Conservation (phyloP, 2,888 invertebrate genomes). For the Euplexia lucipara region DNA sequence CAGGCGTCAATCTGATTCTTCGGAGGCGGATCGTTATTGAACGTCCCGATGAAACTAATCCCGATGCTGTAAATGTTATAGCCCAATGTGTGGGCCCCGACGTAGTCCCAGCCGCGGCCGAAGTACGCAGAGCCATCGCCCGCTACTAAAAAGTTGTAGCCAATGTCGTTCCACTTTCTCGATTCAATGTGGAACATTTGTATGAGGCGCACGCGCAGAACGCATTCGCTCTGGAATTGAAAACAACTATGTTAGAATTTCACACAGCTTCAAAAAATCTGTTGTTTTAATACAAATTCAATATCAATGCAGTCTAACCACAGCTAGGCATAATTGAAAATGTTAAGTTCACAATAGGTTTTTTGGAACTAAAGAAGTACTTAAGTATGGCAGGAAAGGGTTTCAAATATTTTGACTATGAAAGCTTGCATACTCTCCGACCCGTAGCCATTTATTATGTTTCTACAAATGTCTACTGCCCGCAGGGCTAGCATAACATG, state of each 20-base stretch:
- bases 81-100: slow-evolving; percentile 93
- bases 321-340: too few relatives aligned
- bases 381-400: too few relatives aligned
- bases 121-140: slow-evolving; percentile 94
- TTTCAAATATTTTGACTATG: too few relatives aligned
- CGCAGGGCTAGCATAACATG: too few relatives aligned
- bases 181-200: slow-evolving; percentile 94
- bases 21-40: slow-evolving; percentile 88
- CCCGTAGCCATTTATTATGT: too few relatives aligned
- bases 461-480: too few relatives aligned
- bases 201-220: slow-evolving; percentile 91
- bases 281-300: not conserved
- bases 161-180: slow-evolving; percentile 92
- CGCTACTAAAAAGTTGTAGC: slow-evolving; percentile 95
- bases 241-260: slow-evolving; percentile 10
- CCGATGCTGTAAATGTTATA: slow-evolving; percentile 93
- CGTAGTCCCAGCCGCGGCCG: slow-evolving; percentile 94
- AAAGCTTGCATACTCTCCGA: too few relatives aligned
- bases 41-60: slow-evolving; percentile 94
- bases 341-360: too few relatives aligned
- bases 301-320: not conserved
- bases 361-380: too few relatives aligned
- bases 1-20: slow-evolving; percentile 91
- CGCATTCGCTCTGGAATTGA: slow-evolving; percentile 90
- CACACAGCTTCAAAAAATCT: too few relatives aligned